Conservation (phyloP, 2,888 invertebrate species). For the Acronicta psi region DNA sequence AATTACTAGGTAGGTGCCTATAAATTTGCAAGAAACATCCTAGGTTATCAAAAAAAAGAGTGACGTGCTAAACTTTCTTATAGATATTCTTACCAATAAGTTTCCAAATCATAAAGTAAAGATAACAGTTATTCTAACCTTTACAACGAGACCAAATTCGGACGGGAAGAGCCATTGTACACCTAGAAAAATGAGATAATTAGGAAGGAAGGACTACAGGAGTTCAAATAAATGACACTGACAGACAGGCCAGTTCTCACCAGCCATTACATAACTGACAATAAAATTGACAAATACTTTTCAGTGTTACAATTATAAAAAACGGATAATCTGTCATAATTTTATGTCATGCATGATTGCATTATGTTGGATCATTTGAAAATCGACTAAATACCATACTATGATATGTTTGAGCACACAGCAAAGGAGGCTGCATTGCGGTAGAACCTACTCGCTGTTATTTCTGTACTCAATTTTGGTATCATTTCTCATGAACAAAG, state of each 20-base stretch:
- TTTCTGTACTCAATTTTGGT: no score
- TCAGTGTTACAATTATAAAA: no score
- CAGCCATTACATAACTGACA: constrained; percentile 69
- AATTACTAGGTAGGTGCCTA: constrained; percentile 40
- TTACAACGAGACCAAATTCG: constrained; percentile 89
- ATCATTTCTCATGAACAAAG: no score
- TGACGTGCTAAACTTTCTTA: constrained; percentile 28
- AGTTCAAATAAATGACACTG: constrained; percentile 76
- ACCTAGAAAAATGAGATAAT: constrained; percentile 48
- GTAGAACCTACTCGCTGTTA: no score
- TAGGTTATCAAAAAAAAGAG: constrained; percentile 49
- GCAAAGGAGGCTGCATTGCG: no score
- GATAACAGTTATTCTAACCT: constrained; percentile 76
- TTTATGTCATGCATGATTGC: no score
- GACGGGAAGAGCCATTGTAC: constrained; percentile 89
- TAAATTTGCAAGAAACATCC: constrained; percentile 64
- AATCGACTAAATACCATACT: no score
- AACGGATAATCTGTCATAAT: no score
- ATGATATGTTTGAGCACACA: no score
- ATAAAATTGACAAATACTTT: no score
- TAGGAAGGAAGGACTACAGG: constrained; percentile 54
- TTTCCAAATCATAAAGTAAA: constrained; percentile 2
- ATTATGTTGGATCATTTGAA: no score
- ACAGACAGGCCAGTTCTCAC: constrained; percentile 61
- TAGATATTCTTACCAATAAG: constrained; percentile 5